Evolutionary conservation across 2,797 vertebrate genomes (phyloP), one percentile per base, ranked within the genome.

Genomic region (Mormyrops attenuatus): DNA sequence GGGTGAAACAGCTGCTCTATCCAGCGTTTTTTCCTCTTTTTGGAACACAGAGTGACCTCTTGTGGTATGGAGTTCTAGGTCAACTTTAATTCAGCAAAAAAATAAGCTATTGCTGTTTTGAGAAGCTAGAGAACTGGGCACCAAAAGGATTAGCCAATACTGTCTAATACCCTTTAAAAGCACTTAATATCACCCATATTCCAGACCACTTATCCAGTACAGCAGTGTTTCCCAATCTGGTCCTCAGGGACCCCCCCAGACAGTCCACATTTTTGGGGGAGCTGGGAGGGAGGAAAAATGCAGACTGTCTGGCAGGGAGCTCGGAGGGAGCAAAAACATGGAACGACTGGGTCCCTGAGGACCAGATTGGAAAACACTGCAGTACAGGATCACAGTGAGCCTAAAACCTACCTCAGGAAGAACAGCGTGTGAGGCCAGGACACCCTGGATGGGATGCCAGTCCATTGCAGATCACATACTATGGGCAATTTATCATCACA

Each of bases 31-130:
- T 20, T 50, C 13, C 22, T 22, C n/a, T 44, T 87, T 17, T 80
- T 47, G 53, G 52, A 89, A 34, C 30, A 57, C 38, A 90, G 77
- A 87, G 1, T 66, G 55, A 88, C 50, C 60, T 73, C 52, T 26
- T 88, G 66, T 77, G 66, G 87, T 20, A 73, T 77, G 15, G 55
- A 63, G 41, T 47, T 80, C 86, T 85, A 52, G 22, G 60, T 87
- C 53, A 60, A 60, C 22, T 82, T 52, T 26, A 85, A 85, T 17
- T 57, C 53, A 55, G 26, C 85, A 38, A 87, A 57, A n/a, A 87
- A 66, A 50, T 66, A 30, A 66, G 69, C 34, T 73, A 73, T 73
- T 73, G 69, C 30, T 73, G 30, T 73, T 38, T 73, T 73, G 69
- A 73, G 69, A 73, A 73, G 34, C 30, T 17, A 17, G 15, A 73